Base-by-base conservation (phyloP, 1,140 invertebrate genomes). In the Sinonovacula constricta region DNA sequence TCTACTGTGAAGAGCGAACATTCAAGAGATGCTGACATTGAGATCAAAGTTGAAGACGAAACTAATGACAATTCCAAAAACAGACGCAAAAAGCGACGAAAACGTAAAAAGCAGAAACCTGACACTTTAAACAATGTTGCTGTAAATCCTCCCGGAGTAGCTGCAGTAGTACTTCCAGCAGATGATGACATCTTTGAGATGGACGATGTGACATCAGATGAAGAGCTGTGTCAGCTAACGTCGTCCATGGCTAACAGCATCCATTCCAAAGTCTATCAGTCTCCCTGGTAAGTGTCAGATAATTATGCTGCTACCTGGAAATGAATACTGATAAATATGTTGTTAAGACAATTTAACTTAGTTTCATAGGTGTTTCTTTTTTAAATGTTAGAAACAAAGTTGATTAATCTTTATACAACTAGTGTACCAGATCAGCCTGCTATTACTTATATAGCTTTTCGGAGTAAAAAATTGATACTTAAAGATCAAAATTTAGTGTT, bases 181-280 rank as follows among this genome's bases (percentile, higher is more conserved):
- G 74, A 84, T 15, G 88, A 87, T 4, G 88, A 83, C n/a, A 89
- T 91, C 34, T 91, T 91, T 82, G 86, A 90, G 4, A 88, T 94
- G 83, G 94, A 95, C 69, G 92, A 93, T 18, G 95, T 85, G 3
- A 85, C 87, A 0, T 75, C 82, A 4, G 88, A 88, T 56, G 85
- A 87, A n/a, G 85, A 85, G 49, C 26, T 83, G 7, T 65, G 53
- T 12, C 62, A 54, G 18, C 24, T 80, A 30, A 79, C 81, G 49
- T 56, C 74, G 36, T 62, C 63, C 54, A 80, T 71, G 53, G 24
- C 53, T 2, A 51, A 60, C 14, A 60, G 63, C n/a, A 24, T 63
- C 39, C 18, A 57, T 86, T 72, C 54, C 62, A 18, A 83, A 83
- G 63, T 75, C 81, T 28, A 60, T 79, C 5, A 84, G 84, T 67